Percentiles rank a stretch among this genome's conserved stretches.
Conservation (phyloP, 2,113 vertebrate species). For the Pygoscelis adeliae region DNA sequence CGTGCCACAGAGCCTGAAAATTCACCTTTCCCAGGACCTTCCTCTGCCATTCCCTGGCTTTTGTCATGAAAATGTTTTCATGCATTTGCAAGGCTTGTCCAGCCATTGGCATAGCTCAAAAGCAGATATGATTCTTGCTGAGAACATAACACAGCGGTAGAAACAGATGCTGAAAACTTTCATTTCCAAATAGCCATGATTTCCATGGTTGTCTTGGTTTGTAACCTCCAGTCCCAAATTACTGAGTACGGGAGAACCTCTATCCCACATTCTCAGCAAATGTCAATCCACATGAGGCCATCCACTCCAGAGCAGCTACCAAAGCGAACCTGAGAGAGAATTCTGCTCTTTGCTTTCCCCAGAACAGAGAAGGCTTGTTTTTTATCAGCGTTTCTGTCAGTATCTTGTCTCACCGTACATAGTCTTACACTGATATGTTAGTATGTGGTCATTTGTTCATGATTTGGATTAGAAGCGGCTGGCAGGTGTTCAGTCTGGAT, state of each 20-base stretch:
- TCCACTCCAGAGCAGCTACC: not conserved
- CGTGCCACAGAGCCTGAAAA: not conserved
- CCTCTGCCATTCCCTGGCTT: not conserved
- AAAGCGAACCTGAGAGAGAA: not conserved
- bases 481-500: not conserved
- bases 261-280: not conserved
- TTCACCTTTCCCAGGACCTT: not conserved
- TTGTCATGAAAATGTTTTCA: not conserved
- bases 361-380: not conserved
- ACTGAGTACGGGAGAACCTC: not conserved
- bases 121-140: not conserved
- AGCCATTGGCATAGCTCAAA: not conserved
- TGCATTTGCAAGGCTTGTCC: not conserved
- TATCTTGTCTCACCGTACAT: accelerated
- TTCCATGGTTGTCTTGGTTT: not conserved
- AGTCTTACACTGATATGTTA: not conserved
- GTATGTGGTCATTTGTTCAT: not conserved
- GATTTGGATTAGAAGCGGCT: not conserved
- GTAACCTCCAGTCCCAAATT: not conserved
- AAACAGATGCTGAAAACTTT: not conserved
- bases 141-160: not conserved
- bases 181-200: not conserved
- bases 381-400: not conserved
- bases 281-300: not conserved
- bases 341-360: not conserved